Evolutionary conservation across 2,888 invertebrate species (phyloP).

Genomic region (Strigamia crassipes): DNA sequence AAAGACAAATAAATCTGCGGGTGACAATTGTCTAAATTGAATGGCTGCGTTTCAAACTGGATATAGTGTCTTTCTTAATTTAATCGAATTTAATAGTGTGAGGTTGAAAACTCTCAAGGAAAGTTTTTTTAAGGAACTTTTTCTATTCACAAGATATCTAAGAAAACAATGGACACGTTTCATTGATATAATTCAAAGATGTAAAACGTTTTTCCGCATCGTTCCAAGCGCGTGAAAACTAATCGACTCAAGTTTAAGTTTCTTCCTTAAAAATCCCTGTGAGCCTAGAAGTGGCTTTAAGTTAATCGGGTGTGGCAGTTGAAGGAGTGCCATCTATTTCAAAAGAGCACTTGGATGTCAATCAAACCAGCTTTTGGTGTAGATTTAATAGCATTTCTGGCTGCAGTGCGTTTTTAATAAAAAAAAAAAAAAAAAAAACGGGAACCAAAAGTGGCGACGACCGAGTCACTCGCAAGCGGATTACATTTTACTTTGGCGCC

Average conservation of each 20-base stretch:
- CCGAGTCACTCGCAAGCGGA: conserved; percentile 13
- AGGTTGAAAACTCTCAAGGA: neutral
- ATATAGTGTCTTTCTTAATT: conserved; percentile 6
- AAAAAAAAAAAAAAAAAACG: neutral
- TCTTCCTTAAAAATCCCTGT: conserved; percentile 24
- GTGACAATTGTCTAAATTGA: conserved; percentile 32
- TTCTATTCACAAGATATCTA: no score
- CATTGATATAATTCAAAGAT: neutral
- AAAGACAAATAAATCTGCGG: conserved; percentile 19
- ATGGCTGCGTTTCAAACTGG: neutral
- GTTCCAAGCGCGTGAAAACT: conserved; percentile 11
- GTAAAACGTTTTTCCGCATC: neutral
- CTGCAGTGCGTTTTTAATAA: conserved; percentile 34
- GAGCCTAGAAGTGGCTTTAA: conserved; percentile 34
- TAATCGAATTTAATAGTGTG: neutral
- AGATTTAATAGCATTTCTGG: conserved; percentile 40
- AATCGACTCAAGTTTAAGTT: conserved; percentile 1
- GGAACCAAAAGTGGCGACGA: conserved; percentile 1
- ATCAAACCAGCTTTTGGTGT: conserved; percentile 28
- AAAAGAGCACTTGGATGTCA: conserved; percentile 37
- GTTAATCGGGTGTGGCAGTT: conserved; percentile 40
- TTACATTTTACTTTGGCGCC: conserved; percentile 25
- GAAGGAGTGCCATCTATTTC: conserved; percentile 40
- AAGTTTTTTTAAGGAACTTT: neutral
- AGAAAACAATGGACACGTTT: neutral